Evolutionary conservation across 2,888 invertebrate genomes (phyloP).

Genomic region (Schrankia costaestrigalis): DNA sequence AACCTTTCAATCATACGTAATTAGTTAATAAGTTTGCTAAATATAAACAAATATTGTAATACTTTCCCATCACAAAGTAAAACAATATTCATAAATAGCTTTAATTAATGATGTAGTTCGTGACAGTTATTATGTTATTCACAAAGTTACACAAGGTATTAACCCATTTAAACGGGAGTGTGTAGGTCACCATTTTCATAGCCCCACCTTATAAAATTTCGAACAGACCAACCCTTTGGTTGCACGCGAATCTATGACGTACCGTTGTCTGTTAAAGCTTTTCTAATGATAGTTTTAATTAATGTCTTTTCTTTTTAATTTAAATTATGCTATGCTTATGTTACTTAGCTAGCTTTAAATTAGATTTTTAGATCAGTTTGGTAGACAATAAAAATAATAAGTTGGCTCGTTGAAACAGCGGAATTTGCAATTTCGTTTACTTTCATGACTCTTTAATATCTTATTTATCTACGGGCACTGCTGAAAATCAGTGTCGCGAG

Average conservation of each 20-base stretch:
- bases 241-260: constrained; percentile 44
- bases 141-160: constrained; percentile 43
- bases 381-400: too few species aligned
- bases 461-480: too few species aligned
- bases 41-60: constrained; percentile 23
- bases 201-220: constrained; percentile 44
- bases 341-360: too few species aligned
- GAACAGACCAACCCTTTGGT: constrained; percentile 55
- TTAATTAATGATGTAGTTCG: constrained; percentile 39
- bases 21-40: too few species aligned
- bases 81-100: constrained; percentile 26
- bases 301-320: too few species aligned
- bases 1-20: constrained; percentile 19
- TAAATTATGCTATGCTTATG: too few species aligned
- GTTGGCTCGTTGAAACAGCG: too few species aligned
- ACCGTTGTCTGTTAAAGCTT: background rate
- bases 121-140: constrained; percentile 48
- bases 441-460: too few species aligned
- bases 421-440: too few species aligned
- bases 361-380: too few species aligned
- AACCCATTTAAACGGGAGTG: constrained; percentile 51
- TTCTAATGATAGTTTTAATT: too few species aligned
- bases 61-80: constrained; percentile 15
- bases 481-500: too few species aligned
- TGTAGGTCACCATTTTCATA: constrained; percentile 35